These are phyloP conservation scores for Epinotia bilunana DNA, from an alignment of 2,888 invertebrate genomes.

Conservation along the genomic window DNA sequence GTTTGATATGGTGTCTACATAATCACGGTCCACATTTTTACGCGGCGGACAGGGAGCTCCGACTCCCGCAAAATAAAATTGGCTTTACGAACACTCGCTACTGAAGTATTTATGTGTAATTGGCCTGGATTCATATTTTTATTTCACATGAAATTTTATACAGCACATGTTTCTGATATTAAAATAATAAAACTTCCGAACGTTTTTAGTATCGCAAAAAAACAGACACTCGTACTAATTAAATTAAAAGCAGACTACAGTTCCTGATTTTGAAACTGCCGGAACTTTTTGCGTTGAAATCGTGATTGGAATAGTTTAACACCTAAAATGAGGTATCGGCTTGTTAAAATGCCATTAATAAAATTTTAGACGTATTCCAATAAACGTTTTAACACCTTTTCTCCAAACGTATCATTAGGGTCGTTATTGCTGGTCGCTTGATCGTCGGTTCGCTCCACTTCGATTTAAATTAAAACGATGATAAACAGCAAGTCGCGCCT, in stretches of 20 bases:
- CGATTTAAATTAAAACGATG: conserved; percentile 58
- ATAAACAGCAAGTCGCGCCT: conserved; percentile 32
- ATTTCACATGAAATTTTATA: conserved; percentile 17
- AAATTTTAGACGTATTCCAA: conserved; percentile 79
- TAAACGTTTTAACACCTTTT: conserved; percentile 84
- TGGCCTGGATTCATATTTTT: conserved; percentile 21
- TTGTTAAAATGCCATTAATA: conserved; percentile 84
- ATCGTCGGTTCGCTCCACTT: conserved; percentile 57
- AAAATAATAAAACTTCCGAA: conserved; percentile 17
- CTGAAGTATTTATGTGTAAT: conserved; percentile 27
- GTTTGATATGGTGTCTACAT: conserved; percentile 38
- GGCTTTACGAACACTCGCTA: conserved; percentile 16
- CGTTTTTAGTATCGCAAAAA: conserved; percentile 3
- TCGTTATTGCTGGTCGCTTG: conserved; percentile 69
- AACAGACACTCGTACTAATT: conserved; percentile 20
- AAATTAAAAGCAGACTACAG: conserved; percentile 20
- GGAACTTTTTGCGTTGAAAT: conserved; percentile 35
- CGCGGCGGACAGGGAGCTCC: conserved; percentile 10
- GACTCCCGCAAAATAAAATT: conserved; percentile 25
- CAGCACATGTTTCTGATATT: conserved; percentile 6
- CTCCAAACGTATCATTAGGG: conserved; percentile 80
- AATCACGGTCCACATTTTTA: conserved; percentile 27
- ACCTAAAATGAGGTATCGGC: conserved; percentile 72
- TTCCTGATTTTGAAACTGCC: conserved; percentile 11
- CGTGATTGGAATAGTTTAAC: conserved; percentile 64